A percentile compares a stretch with the other conserved stretches of the same genome.
Conservation (phyloP, 2,888 invertebrate genomes). For the Epsilonema sp. region DNA sequence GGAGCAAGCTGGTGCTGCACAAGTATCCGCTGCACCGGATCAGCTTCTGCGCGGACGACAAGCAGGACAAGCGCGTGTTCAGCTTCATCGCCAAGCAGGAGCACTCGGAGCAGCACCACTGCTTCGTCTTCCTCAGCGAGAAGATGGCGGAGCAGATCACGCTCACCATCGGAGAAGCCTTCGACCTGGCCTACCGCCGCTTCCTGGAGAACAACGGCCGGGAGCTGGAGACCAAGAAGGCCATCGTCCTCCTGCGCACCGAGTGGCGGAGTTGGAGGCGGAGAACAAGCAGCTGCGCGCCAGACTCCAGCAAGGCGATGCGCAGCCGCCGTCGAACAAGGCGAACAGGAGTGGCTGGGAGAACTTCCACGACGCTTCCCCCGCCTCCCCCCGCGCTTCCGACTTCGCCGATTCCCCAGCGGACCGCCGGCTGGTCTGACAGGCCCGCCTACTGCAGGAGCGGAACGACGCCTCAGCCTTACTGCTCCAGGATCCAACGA, state of each 20-base stretch:
- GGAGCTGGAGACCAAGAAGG: conserved; percentile 63
- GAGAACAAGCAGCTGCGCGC: conserved; percentile 63
- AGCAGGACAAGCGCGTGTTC: conserved; percentile 42
- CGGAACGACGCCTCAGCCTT: conserved; percentile 30
- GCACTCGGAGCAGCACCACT: conserved; percentile 57
- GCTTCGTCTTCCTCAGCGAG: conserved; percentile 90
- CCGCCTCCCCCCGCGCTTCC: conserved; percentile 2
- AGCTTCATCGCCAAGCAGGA: conserved; percentile 38
- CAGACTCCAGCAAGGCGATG: conserved; percentile 20
- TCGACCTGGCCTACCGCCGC: conserved; percentile 71
- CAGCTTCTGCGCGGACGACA: conserved; percentile 96
- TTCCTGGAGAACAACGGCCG: conserved; percentile 64
- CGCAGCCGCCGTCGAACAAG: background rate
- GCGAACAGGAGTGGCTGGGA: background rate
- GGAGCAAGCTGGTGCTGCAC: conserved; percentile 50
- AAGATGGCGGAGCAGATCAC: conserved; percentile 94
- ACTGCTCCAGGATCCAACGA: conserved; percentile 30
- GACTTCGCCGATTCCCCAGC: conserved; percentile 8
- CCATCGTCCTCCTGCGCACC: conserved; percentile 56
- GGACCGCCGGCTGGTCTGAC: conserved; percentile 12
- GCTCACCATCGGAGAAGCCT: conserved; percentile 89
- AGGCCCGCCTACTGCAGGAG: conserved; percentile 6
- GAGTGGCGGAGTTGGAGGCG: conserved; percentile 63
- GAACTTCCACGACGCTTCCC: background rate
- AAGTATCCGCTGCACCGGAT: conserved; percentile 91